These are phyloP conservation scores for Nanorana parkeri DNA, from an alignment of 2,113 vertebrate species.

Conservation along the genomic window DNA sequence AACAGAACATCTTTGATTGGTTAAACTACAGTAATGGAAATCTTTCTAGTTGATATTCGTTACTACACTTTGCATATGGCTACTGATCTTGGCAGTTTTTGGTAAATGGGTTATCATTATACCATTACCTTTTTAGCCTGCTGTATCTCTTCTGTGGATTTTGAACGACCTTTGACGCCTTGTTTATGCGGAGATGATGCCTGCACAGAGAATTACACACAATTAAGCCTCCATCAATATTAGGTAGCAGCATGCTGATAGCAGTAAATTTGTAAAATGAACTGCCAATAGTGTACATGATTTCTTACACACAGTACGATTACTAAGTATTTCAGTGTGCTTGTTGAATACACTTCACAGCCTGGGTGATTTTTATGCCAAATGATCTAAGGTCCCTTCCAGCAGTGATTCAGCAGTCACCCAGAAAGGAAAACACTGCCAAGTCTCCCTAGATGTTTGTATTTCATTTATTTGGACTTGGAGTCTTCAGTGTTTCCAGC, in stretches of 20 bases:
- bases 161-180: slow-evolving; percentile 78
- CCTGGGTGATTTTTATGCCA: slow-evolving; percentile 26
- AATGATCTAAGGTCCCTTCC: slow-evolving; percentile 35
- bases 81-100: background rate
- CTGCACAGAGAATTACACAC: slow-evolving; percentile 13
- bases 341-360: slow-evolving; percentile 31
- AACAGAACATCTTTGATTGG: too few species aligned
- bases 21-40: too few species aligned
- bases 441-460: background rate
- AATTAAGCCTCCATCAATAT: background rate
- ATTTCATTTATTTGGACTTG: slow-evolving; percentile 11
- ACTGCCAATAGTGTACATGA: too few species aligned
- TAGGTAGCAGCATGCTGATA: background rate
- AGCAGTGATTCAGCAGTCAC: slow-evolving; percentile 6
- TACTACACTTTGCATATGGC: too few species aligned
- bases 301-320: too few species aligned
- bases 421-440: slow-evolving; percentile 18
- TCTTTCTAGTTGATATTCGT: background rate
- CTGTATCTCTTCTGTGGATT: slow-evolving; percentile 82
- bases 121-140: slow-evolving; percentile 78
- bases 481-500: background rate
- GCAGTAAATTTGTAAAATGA: too few species aligned
- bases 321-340: background rate
- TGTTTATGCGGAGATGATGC: slow-evolving; percentile 78
- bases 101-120: background rate